Base-by-base conservation (phyloP, 1,140 invertebrate species). In the Listronotus bonariensis region DNA sequence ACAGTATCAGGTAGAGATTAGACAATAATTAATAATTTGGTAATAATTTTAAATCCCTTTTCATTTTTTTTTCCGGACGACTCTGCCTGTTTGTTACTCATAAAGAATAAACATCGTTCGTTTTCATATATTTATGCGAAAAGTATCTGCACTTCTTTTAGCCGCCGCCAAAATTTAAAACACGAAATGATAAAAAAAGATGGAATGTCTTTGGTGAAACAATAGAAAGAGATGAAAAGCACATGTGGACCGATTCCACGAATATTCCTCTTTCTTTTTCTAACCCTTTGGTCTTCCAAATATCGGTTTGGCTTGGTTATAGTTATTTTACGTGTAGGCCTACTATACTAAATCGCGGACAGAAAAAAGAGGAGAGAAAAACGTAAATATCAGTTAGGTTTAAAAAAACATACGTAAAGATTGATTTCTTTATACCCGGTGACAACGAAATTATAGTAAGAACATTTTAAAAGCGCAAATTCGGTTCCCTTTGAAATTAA, bases 271-370 rank as follows among this genome's bases (percentile, higher is more conserved):
- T n/a, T 26, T 46, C 43, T 46, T 46, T 46, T 46, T 46, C 43
- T 46, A 46, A 46, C 15, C 43, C 20, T 46, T 26, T 26, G 9
- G 43, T 46, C 43, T 17, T 46, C 20, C 43, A 46, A 46, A 46
- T 46, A 46, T 46, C 43, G 43, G 43, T 46, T 9, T 11, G 15
- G 15, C 20, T 46, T 26, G 43, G 43, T 46, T 3, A 46, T 46
- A 46, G 43, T 1, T 46, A 46, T 46, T 46, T 9, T 46, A 14
- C 43, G n/a, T 17, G 6, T 11, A 26, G n/a, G 43, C 43, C 43
- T 18, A 26, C 43, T 46, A 46, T 6, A 46, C 6, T 4, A 42
- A 42, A 42, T 42, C 41, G 6, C 15, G 1, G 41, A 42, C 12
- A 42, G 1, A 3, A 42, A 3, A n/a, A 3, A 17, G 1, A 26